Evolutionary conservation across 1,140 invertebrate species (phyloP).

Genomic region (Zaprionus ornatus): DNA sequence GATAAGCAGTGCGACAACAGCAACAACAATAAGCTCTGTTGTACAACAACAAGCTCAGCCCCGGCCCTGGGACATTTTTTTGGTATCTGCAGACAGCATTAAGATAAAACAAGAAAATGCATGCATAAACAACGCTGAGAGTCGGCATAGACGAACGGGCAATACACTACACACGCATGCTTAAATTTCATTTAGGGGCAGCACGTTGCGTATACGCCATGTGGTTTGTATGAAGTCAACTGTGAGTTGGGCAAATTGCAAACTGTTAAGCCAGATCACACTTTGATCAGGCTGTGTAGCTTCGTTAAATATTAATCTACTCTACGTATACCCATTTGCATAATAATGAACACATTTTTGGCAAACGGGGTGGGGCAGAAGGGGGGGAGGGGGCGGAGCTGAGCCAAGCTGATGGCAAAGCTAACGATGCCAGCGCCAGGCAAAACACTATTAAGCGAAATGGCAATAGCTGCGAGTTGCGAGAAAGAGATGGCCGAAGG

Average conservation of each 20-base stretch:
- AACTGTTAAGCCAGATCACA: not conserved
- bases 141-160: constrained; percentile 9
- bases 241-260: not conserved
- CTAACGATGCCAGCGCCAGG: constrained; percentile 36
- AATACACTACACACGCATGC: constrained; percentile 25
- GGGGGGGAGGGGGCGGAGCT: not conserved
- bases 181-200: not conserved
- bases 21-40: constrained; percentile 26
- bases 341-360: constrained; percentile 45
- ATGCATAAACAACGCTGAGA: constrained; percentile 67
- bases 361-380: not conserved
- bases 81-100: constrained; percentile 73
- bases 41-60: constrained; percentile 26
- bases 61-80: constrained; percentile 47
- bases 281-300: not conserved
- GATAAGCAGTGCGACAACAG: constrained; percentile 70
- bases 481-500: constrained; percentile 45
- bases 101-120: constrained; percentile 78
- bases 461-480: constrained; percentile 5
- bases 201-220: constrained; percentile 13
- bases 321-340: constrained; percentile 33
- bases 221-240: not conserved
- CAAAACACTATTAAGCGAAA: constrained; percentile 25
- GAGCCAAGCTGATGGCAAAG: constrained; percentile 39
- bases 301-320: constrained; percentile 43